phyloP scores from a whole-genome alignment of 2,888 invertebrate species.

The Macrosiphum euphorbiae region DNA sequence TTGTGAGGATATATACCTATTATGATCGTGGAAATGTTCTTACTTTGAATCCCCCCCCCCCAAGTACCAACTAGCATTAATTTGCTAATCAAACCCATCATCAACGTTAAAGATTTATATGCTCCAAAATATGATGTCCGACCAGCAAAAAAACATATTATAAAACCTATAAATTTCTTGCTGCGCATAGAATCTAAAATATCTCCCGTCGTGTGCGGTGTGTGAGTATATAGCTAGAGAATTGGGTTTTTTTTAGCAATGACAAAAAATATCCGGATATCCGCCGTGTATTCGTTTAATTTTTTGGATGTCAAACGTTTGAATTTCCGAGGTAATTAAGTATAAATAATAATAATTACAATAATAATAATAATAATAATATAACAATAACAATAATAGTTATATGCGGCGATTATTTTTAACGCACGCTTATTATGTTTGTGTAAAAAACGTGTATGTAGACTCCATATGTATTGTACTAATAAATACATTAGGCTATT shows the following conservation, averaged over 20 bases:
- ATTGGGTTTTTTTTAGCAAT: neutral
- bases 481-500: neutral
- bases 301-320: constrained; percentile 39
- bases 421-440: neutral
- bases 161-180: neutral
- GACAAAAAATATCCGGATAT: constrained; percentile 30
- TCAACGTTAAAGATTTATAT: neutral
- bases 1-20: neutral
- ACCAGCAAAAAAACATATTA: neutral
- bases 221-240: neutral
- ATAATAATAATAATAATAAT: constrained; percentile 33
- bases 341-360: constrained; percentile 13
- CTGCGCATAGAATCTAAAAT: neutral
- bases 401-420: neutral
- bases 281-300: constrained; percentile 10
- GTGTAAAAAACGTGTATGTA: neutral
- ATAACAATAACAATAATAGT: neutral
- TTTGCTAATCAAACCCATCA: neutral
- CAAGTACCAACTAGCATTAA: neutral
- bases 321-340: constrained; percentile 26
- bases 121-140: neutral
- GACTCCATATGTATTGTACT: neutral
- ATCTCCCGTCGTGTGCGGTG: neutral
- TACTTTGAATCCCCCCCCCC: neutral
- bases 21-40: neutral